Evolutionary conservation across 2,888 invertebrate genomes (phyloP), one percentile per base, ranked within the genome.

Genomic region (Nomada lathburiana): DNA sequence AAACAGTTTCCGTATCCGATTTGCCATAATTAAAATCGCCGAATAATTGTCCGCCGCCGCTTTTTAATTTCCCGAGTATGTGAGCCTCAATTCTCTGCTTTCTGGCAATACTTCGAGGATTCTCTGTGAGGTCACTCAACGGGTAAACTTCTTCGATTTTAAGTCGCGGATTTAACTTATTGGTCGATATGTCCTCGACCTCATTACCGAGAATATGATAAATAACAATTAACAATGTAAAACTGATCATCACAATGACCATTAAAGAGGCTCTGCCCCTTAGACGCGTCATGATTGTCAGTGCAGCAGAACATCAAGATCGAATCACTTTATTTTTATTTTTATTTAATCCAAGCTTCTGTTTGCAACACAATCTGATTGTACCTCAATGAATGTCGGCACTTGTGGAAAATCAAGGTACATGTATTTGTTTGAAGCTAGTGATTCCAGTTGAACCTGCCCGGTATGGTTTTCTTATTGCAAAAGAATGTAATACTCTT

Each of bases 131-230:
- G 59, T 90, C 89, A 9, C 85, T 85, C 18, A 86, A 50, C 2
- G 84, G 78, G 75, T 91, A 89, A 9, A 75, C 76, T n/a, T 90
- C 87, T 18, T 90, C 89, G 13, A 88, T 68, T 60, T 89, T 90
- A 2, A 86, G 55, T 57, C 86, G 82, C 0, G 84, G 76, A 65
- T 75, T 89, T 4, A 86, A 71, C 36, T 88, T 89, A n/a, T 73
- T 78, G 0, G 89, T 44, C 0, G 88, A 79, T 9, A 88, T 83
- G 44, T 90, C 88, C 44, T 90, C 89, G n/a, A 91, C 88, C 76
- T 93, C 92, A 71, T 91, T 91, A 63, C 90, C 92, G 52, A 93
- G 82, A 55, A 93, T 90, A 53, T 92, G 92, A 82, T 94, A 94
- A 72, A 93, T 89, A 82, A 94, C 90, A 13, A 93, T 89, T 36